Percentiles rank a stretch among this genome's conserved stretches.
These are phyloP conservation scores for Spongilla lacustris DNA, from an alignment of 37 sponge, comb jelly and placozoan genomes.

Conservation along the genomic window DNA sequence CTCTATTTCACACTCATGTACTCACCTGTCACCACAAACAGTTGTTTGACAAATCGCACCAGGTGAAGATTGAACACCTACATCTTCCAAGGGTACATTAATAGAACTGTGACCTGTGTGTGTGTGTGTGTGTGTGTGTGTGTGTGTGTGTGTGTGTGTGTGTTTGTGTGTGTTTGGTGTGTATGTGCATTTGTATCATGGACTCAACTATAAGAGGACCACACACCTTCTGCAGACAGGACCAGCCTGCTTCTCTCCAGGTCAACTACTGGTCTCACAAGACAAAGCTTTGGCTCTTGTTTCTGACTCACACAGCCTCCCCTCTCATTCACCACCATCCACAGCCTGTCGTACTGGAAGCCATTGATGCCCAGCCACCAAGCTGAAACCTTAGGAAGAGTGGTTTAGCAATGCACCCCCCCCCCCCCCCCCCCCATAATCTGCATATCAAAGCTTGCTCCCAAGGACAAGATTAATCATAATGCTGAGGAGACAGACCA, in stretches of 20 bases:
- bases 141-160: slow-evolving; percentile 24
- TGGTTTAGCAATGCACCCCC: not conserved
- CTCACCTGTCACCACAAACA: slow-evolving; percentile 64
- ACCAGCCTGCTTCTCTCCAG: slow-evolving; percentile 44
- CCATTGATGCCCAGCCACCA: slow-evolving; percentile 84
- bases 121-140: slow-evolving; percentile 27
- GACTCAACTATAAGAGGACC: not conserved
- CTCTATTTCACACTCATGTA: not conserved
- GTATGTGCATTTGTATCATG: not conserved
- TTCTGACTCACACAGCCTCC: slow-evolving; percentile 76
- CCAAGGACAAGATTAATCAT: too few species aligned
- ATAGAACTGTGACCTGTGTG: not conserved
- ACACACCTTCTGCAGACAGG: slow-evolving; percentile 40
- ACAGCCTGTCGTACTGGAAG: slow-evolving; percentile 83
- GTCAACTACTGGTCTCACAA: slow-evolving; percentile 62
- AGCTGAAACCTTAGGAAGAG: slow-evolving; percentile 48
- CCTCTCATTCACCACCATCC: slow-evolving; percentile 71
- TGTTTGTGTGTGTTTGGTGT: slow-evolving; percentile 5
- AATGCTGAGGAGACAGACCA: too few species aligned
- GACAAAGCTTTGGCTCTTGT: slow-evolving; percentile 69
- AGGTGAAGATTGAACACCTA: not conserved
- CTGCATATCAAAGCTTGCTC: too few species aligned
- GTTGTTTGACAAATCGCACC: slow-evolving; percentile 22
- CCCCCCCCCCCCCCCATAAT: too few species aligned
- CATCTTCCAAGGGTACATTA: not conserved